Base-by-base conservation (phyloP, 2,797 vertebrate species). In the Melanotaenia maccullochi region DNA sequence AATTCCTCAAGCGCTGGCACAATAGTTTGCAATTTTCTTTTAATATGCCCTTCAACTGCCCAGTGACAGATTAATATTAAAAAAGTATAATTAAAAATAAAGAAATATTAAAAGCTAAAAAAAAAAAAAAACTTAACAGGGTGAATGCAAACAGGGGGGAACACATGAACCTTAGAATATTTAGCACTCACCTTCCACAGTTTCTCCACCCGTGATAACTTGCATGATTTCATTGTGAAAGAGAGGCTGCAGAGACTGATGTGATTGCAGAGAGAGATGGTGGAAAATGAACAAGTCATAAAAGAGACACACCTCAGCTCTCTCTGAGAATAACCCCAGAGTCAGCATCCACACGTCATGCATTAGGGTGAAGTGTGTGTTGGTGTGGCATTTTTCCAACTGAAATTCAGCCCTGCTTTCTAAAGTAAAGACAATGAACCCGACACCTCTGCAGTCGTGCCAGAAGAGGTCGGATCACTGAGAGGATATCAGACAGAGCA, bases 111-210 rank as follows among this genome's bases (percentile, higher is more conserved):
- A 71, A 76, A 32, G 9, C 14, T 25, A 42, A 71, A 76, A 25
- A 25, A 25, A 25, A n/a, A n/a, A n/a, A 25, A 25, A 74, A 30
- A 24, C 22, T 47, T 25, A 1, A 32, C 52, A 25, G 5, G 13
- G 20, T 35, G 68, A 67, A 78, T 8, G 18, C 6, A 49, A 61
- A 32, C 63, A 73, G 3, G 6, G 18, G 18, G 18, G 44, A 33
- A 73, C 3, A 52, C 3, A 18, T 59, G 28, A 60, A 44, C 20
- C 56, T 24, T n/a, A 60, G 56, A 56, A 28, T 38, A 75, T 73
- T 56, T 1, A 14, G 35, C 67, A 96, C 98, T 97, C 93, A 99
- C 98, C 95, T 88, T 95, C 95, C 96, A 98, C 58, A 97, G 83
- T 61, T 90, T 96, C 90, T 94, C 95, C 91, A 96, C 90, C 82